Percentiles rank a stretch among this genome's conserved stretches.
phyloP scores from a whole-genome alignment of 2,113 vertebrate species.

The Hydropotes inermis region DNA sequence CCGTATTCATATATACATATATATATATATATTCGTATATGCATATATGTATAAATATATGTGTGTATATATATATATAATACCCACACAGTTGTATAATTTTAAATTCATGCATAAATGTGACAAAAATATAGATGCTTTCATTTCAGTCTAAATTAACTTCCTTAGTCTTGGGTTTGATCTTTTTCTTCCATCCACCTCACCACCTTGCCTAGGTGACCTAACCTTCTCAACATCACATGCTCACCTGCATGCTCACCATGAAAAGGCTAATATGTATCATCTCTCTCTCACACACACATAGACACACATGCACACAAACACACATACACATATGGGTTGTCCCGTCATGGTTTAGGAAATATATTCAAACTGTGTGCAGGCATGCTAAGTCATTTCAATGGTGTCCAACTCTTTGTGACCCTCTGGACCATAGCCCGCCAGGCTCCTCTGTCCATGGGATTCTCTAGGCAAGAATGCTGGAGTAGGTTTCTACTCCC shows the following conservation, averaged over 20 bases:
- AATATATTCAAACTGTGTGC: neutral
- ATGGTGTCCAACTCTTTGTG: neutral
- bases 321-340: neutral
- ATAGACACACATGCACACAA: neutral
- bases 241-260: neutral
- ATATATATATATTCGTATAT: neutral
- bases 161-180: neutral
- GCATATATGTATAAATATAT: neutral
- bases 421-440: neutral
- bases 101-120: conserved; percentile 55
- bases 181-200: neutral
- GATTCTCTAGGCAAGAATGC: neutral
- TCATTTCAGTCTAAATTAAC: neutral
- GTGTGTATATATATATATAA: neutral
- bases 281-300: neutral
- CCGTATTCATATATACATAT: neutral
- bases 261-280: neutral
- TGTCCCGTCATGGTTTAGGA: neutral
- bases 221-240: neutral
- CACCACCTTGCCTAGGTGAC: neutral
- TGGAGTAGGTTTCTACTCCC: neutral
- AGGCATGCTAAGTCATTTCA: neutral
- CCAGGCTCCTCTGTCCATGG: neutral
- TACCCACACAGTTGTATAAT: conserved; percentile 49
- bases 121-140: conserved; percentile 46